A percentile compares a stretch with the other conserved stretches of the same genome.
phyloP scores from a whole-genome alignment of 23 tunicate genomes.

The Trididemnum miniatum region DNA sequence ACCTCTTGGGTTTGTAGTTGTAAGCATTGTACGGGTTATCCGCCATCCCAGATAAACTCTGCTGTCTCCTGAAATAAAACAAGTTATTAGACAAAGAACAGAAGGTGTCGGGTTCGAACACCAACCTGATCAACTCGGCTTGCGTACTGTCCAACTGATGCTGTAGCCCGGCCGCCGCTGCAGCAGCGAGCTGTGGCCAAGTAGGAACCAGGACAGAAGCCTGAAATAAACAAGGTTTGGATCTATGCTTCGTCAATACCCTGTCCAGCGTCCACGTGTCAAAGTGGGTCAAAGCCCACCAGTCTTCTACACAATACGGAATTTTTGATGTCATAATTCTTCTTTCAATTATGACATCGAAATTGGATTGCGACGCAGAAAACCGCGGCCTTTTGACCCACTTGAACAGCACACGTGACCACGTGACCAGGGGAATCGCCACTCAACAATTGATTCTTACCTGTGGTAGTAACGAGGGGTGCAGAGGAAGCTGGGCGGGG shows the following conservation, averaged over 20 bases:
- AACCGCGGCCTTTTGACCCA: too few species aligned
- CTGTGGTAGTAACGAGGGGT: slow-evolving; percentile 68
- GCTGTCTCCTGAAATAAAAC: slow-evolving; percentile 14
- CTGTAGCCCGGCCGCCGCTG: slow-evolving; percentile 57
- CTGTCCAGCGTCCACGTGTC: background rate
- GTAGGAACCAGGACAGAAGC: slow-evolving; percentile 71
- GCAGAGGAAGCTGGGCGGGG: slow-evolving; percentile 67
- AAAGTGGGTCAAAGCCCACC: too few species aligned
- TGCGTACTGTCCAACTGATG: slow-evolving; percentile 62
- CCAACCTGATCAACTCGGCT: slow-evolving; percentile 46
- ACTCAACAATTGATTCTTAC: too few species aligned
- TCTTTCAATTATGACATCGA: too few species aligned
- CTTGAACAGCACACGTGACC: background rate
- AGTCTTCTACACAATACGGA: background rate
- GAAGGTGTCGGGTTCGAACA: too few species aligned
- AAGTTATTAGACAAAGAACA: too few species aligned
- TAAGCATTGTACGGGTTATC: background rate
- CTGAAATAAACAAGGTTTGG: background rate
- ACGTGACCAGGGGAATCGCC: background rate
- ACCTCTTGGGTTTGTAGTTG: background rate
- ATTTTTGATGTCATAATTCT: too few species aligned
- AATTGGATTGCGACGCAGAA: too few species aligned
- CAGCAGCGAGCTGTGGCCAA: slow-evolving; percentile 76
- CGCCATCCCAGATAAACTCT: background rate
- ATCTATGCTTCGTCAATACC: background rate